Evolutionary conservation across 1,140 invertebrate genomes (phyloP), one percentile per base, ranked within the genome.

Genomic region (Zaprionus vittiger): DNA sequence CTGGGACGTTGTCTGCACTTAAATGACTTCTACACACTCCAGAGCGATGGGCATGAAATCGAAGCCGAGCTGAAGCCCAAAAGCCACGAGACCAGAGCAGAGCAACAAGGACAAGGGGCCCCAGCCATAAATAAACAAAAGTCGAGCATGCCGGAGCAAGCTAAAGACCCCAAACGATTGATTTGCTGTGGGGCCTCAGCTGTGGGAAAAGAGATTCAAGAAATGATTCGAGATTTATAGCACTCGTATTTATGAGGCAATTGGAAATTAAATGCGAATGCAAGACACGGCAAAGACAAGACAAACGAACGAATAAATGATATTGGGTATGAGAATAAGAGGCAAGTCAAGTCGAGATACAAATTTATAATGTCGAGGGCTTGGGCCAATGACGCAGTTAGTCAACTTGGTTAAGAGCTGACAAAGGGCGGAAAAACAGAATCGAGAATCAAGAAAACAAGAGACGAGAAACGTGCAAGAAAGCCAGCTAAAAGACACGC

Each of bases 1-100:
- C 37, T 78, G 57, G 47, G 54, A 75, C 59, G 79, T 62, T 81
- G 84, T 84, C 74, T 89, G 83, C 83, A 87, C 84, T 87, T 89
- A 76, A 87, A 81, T 83, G 84, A 87, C 81, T 87, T 87, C 47
- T 52, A 12, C 78, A 34, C 67, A 79, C 66, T 76, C 26, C 66
- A 55, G 31, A 44, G 49, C 15, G 49, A 44, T 49, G 54, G 66
- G 41, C 55, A 73, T 80, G 71, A 75, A 66, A 61, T 73, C 70
- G 64, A 73, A 77, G 59, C 70, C 38, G 61, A 52, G 47, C 17
- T 41, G 28, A 24, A 44, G 17, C 55, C 9, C 31, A 11, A 34
- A 11, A 11, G 31, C 31, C 31, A 34, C 31, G 31, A 34, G 20
- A 34, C n/a, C 34, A 59, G 31, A 44, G 4, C 26, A 38, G 34